Evolutionary conservation across 2,888 invertebrate species (phyloP).

Genomic region (Xanthorhoe spadicearia): DNA sequence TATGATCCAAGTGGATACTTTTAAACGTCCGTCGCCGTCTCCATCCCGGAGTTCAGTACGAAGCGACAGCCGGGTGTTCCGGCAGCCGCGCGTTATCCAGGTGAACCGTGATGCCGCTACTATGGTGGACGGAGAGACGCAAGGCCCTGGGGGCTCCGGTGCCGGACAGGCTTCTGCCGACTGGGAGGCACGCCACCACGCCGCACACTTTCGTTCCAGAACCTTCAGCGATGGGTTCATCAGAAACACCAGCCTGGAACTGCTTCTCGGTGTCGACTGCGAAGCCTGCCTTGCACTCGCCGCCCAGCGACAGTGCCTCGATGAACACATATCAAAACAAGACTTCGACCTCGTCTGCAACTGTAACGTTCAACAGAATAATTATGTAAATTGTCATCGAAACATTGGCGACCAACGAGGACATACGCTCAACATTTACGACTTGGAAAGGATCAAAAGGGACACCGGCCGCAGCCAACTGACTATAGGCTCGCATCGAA

Average conservation of each 20-base stretch:
- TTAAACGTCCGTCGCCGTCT: constrained; percentile 79
- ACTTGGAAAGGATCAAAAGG: constrained; percentile 76
- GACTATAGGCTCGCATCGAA: constrained; percentile 72
- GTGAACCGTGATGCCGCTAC: constrained; percentile 82
- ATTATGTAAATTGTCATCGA: constrained; percentile 72
- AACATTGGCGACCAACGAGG: constrained; percentile 69
- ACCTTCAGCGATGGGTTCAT: constrained; percentile 82
- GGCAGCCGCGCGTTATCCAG: constrained; percentile 79
- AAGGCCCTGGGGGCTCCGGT: constrained; percentile 41
- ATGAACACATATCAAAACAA: constrained; percentile 73
- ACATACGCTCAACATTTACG: constrained; percentile 77
- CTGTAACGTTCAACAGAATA: constrained; percentile 78
- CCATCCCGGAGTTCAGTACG: constrained; percentile 78
- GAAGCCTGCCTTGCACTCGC: constrained; percentile 80
- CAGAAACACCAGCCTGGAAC: constrained; percentile 79
- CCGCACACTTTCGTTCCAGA: constrained; percentile 75
- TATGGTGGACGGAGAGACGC: constrained; percentile 76
- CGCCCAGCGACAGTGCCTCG: constrained; percentile 70
- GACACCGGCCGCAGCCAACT: constrained; percentile 70
- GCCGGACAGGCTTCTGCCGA: constrained; percentile 49
- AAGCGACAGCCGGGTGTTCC: constrained; percentile 73
- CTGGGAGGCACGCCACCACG: constrained; percentile 67
- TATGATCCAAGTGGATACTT: constrained; percentile 79
- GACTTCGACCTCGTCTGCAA: constrained; percentile 80
- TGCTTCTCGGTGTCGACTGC: constrained; percentile 80